Base-by-base conservation (phyloP, 2,797 vertebrate genomes). In the Dicrostonyx torquatus region DNA sequence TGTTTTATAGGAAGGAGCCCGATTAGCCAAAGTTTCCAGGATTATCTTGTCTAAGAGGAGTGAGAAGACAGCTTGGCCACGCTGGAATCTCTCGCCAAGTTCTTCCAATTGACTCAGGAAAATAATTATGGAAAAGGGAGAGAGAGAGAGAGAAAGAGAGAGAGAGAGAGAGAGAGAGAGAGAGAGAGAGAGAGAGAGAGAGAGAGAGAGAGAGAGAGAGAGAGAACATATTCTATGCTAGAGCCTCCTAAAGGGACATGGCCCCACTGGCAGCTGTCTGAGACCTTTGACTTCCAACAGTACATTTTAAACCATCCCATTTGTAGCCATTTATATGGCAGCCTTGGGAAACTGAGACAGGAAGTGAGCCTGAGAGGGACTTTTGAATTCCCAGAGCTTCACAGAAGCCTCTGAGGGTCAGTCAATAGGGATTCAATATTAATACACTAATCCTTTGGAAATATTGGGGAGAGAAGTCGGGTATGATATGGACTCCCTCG, bases 21-120 rank as follows among this genome's bases (percentile, higher is more conserved):
- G 72, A 17, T 85, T 40, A 93, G 34, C 45, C 31, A 29, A 70
- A 93, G 5, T 43, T 70, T 91, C 92, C 70, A 94, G 72, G 80
- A 90, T 58, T 3, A 34, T 90, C 43, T 89, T 91, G 80, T 93
- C 29, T 75, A 80, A 24, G 62, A 90, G 10, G 24, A 4, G 72
- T 55, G n/a, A 85, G n/a, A 87, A 2, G 17, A 77, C 5, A 2
- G 3, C 79, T 58, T 77, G 13, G 48, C n/a, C 24, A 58, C 45
- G 26, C 22, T 82, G 31, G 66, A 80, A 64, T 70, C 7, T 89
- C 31, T 75, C 48, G 90, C 70, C 89, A 62, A 85, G 34, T 87
- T 20, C 34, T 90, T 55, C 48, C 15, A 18, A 6, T 48, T 95
- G 43, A 29, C 55, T 94, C 12, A 37, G n/a, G 14, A 76, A 93